These are phyloP conservation scores for Aspiorhynchus laticeps DNA, from an alignment of 2,113 vertebrate genomes.

Conservation along the genomic window DNA sequence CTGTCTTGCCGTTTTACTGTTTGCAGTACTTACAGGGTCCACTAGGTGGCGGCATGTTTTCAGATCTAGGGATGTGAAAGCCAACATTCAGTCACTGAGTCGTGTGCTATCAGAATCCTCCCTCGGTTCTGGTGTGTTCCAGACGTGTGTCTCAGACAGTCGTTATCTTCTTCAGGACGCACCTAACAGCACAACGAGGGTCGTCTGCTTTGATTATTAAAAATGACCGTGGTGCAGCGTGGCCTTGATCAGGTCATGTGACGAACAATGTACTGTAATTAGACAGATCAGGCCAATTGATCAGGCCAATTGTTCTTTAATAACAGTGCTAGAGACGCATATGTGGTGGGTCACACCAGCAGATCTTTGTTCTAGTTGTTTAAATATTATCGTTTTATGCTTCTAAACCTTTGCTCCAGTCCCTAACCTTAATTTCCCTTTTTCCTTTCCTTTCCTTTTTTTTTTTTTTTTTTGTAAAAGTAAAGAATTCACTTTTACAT, in stretches of 20 bases:
- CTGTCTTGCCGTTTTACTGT: neutral
- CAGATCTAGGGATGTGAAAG: neutral
- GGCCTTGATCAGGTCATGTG: neutral
- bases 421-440: neutral
- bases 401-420: neutral
- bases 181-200: too few species aligned
- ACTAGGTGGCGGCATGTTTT: conserved; percentile 43
- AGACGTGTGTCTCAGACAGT: neutral
- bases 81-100: neutral
- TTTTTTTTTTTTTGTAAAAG: too few species aligned
- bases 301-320: neutral
- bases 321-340: neutral
- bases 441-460: too few species aligned
- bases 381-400: neutral
- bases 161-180: neutral
- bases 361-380: neutral
- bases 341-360: neutral
- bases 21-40: neutral
- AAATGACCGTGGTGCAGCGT: neutral
- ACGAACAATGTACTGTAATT: neutral
- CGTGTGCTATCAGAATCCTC: neutral
- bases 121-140: neutral
- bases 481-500: too few species aligned
- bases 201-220: neutral
- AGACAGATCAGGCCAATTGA: neutral